Percentiles rank a stretch among this genome's conserved stretches.
Evolutionary conservation across 2,797 vertebrate species (phyloP).

Genomic region (Muscicapa comitata): DNA sequence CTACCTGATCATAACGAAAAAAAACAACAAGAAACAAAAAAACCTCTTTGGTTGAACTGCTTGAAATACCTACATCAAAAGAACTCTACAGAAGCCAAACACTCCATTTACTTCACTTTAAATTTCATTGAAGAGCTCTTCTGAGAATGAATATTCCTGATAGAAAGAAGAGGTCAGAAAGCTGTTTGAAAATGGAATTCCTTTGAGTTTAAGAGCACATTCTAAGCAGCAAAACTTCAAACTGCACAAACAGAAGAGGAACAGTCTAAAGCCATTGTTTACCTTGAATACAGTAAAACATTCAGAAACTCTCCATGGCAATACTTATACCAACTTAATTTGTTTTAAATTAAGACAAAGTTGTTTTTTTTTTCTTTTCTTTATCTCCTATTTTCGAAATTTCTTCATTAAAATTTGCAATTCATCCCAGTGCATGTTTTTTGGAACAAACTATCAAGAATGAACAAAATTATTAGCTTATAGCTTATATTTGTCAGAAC

Average conservation of each 20-base stretch:
- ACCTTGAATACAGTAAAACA: neutral
- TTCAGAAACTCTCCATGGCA: neutral
- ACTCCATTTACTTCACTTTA: neutral
- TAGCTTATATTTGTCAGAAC: neutral
- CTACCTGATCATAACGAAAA: neutral
- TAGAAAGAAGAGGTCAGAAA: neutral
- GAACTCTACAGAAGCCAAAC: neutral
- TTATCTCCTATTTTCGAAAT: neutral
- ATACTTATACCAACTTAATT: neutral
- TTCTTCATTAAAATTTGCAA: neutral
- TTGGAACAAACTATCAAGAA: neutral
- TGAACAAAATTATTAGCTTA: neutral
- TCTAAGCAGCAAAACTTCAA: neutral
- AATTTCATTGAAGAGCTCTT: neutral
- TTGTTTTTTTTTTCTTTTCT: neutral
- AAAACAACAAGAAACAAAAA: neutral
- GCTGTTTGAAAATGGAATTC: neutral
- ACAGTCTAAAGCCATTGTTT: neutral
- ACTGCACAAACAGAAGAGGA: neutral
- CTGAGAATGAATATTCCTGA: neutral
- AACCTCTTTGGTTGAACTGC: neutral
- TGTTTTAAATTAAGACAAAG: neutral
- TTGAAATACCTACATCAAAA: slow-evolving; percentile 10
- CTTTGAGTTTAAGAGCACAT: neutral
- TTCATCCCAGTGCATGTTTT: neutral